These are phyloP conservation scores for Brachyhypopomus gauderio DNA, from an alignment of 2,113 vertebrate genomes.

Conservation along the genomic window DNA sequence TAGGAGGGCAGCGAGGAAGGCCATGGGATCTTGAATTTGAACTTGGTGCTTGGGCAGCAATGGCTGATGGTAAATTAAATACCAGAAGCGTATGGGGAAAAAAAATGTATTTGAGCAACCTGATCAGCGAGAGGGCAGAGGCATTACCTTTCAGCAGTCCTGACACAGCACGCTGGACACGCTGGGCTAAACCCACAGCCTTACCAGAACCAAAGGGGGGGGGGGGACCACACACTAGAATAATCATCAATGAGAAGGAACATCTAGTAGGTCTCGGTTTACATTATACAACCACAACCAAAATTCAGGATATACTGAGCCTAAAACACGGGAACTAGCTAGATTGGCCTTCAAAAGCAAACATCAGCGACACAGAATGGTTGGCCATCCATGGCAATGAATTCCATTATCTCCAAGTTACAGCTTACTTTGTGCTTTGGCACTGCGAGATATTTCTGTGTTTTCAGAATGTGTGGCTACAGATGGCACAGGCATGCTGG, in stretches of 20 bases:
- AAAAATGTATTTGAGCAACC: neutral
- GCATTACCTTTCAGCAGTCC: neutral
- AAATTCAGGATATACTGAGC: too few species aligned
- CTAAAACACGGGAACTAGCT: too few species aligned
- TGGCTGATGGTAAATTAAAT: neutral
- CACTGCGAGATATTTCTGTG: too few species aligned
- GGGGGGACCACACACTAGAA: too few species aligned
- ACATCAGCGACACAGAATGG: too few species aligned
- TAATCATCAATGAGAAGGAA: neutral
- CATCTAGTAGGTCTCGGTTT: neutral
- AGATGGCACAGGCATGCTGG: too few species aligned
- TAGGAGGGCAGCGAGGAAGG: neutral
- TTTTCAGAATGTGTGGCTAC: too few species aligned
- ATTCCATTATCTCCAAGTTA: too few species aligned
- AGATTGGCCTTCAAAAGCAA: too few species aligned
- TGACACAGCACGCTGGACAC: neutral
- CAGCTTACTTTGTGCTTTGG: too few species aligned
- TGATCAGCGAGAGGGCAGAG: neutral
- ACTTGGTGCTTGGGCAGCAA: neutral
- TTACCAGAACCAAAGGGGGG: neutral
- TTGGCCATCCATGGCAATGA: too few species aligned
- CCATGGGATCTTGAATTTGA: neutral
- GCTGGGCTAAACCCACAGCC: neutral
- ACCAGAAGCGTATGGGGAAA: neutral
- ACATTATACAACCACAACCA: neutral